Evolutionary conservation across 2,113 vertebrate genomes (phyloP).

Genomic region (Larimichthys polyactis): DNA sequence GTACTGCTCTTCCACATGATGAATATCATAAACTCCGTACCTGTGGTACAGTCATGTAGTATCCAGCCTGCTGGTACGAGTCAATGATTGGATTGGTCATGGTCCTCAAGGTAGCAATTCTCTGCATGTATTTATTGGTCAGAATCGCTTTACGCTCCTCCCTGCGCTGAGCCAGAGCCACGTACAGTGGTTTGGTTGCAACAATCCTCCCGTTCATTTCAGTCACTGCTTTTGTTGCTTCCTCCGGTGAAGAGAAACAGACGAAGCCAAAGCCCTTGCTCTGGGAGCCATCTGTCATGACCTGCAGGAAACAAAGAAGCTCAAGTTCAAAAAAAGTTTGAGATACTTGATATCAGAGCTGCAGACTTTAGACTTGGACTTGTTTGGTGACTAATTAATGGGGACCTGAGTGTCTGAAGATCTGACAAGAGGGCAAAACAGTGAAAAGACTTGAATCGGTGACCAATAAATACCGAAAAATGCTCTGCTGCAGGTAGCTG

Average conservation of each 20-base stretch:
- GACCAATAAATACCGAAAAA: too few relatives aligned
- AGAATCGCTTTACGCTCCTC: constrained; percentile 97
- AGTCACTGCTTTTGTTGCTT: constrained; percentile 96
- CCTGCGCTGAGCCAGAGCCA: constrained; percentile 94
- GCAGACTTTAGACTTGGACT: neutral
- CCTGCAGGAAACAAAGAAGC: constrained; percentile 77
- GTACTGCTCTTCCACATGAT: neutral
- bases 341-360: neutral
- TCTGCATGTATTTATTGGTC: constrained; percentile 97
- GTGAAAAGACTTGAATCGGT: too few relatives aligned
- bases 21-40: constrained; percentile 73
- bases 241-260: constrained; percentile 98
- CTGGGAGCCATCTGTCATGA: constrained; percentile 95
- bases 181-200: constrained; percentile 95
- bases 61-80: constrained; percentile 90
- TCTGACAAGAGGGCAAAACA: too few relatives aligned
- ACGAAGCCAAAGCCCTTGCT: constrained; percentile 99
- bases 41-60: constrained; percentile 92
- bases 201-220: constrained; percentile 97
- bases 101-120: constrained; percentile 88
- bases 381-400: too few relatives aligned
- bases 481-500: too few relatives aligned
- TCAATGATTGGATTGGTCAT: constrained; percentile 88
- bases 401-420: too few relatives aligned
- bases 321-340: neutral